Base-by-base conservation (phyloP, 2,888 invertebrate genomes). In the Physocephala rufipes region DNA sequence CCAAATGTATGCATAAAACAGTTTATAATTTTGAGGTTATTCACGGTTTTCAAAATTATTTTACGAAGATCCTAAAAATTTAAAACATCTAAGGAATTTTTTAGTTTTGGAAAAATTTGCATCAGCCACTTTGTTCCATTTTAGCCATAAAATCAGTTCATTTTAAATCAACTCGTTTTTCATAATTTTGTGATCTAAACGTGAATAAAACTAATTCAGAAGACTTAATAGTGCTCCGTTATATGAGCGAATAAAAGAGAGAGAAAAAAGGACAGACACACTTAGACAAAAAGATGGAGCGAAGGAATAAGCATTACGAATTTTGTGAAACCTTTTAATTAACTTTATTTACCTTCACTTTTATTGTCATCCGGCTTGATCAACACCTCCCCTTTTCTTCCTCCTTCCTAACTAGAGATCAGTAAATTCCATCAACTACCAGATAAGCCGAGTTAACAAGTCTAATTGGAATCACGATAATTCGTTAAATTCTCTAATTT, bases 391-490 rank as follows among this genome's bases (percentile, higher is more conserved):
- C 5, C 15, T 51, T 51, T 1, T 51, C 4, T 51, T 16, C 12
- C 53, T 53, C 21, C 12, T 24, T 24, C 53, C 24, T 2, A n/a
- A 12, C 21, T 2, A 53, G 1, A 12, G 15, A 7, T n/a, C 49
- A 21, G 2, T 53, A 5, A 19, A 19, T 53, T 53, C n/a, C 15
- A 21, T 53, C 2, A 1, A 1, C 53, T 21, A 2, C 21, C 21
- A 3, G 43, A 45, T 24, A 16, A 45, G 9, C 47, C 51, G 28
- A 62, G 62, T 68, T 62, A 30, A 53, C 24, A 68, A 68, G 61
- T 68, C 62, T 68, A 68, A 68, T 68, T 68, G 68, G 62, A 68
- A 68, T 68, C 62, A 68, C 62, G 68, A 68, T 68, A 68, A 68
- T 68, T 61, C 61, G 61, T 62, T 68, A 49, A 68, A 36, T 36